Evolutionary conservation across 23 tunicate genomes (phyloP).

Genomic region (Ascidia mentula): DNA sequence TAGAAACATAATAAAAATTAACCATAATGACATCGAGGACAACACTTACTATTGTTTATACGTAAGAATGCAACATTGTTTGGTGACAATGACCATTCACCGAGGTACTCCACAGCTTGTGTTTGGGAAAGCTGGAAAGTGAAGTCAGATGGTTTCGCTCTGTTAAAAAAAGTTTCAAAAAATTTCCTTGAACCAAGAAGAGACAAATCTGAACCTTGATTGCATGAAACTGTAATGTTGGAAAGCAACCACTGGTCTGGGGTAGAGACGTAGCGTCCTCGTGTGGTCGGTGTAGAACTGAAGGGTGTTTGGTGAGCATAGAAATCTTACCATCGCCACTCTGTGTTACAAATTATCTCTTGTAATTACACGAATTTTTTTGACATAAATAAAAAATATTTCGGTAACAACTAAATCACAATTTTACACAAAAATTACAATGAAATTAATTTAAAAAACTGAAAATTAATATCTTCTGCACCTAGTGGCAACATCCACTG

Average conservation of each 20-base stretch:
- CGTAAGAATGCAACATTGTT: conserved; percentile 87
- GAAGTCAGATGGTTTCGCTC: conserved; percentile 69
- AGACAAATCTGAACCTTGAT: conserved; percentile 60
- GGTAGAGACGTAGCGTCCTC: conserved; percentile 90
- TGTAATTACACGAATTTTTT: background rate
- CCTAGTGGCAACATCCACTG: conserved; percentile 97
- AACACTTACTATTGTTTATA: conserved; percentile 74
- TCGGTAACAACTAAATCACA: no score
- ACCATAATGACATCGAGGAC: no score
- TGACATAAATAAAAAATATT: background rate
- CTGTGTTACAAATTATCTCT: conserved; percentile 52
- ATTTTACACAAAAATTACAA: no score
- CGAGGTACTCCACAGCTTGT: conserved; percentile 98
- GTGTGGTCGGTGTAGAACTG: conserved; percentile 87
- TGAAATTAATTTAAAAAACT: background rate
- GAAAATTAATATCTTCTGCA: background rate
- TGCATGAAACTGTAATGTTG: conserved; percentile 91
- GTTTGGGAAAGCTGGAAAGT: conserved; percentile 72
- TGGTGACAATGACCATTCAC: conserved; percentile 94
- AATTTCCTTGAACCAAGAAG: background rate
- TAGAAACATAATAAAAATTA: no score
- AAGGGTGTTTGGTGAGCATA: conserved; percentile 82
- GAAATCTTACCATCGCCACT: conserved; percentile 96
- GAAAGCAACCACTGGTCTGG: conserved; percentile 98
- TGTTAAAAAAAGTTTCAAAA: conserved; percentile 7